Conservation (phyloP, 1,140 invertebrate species). For the Cylas formicarius region DNA sequence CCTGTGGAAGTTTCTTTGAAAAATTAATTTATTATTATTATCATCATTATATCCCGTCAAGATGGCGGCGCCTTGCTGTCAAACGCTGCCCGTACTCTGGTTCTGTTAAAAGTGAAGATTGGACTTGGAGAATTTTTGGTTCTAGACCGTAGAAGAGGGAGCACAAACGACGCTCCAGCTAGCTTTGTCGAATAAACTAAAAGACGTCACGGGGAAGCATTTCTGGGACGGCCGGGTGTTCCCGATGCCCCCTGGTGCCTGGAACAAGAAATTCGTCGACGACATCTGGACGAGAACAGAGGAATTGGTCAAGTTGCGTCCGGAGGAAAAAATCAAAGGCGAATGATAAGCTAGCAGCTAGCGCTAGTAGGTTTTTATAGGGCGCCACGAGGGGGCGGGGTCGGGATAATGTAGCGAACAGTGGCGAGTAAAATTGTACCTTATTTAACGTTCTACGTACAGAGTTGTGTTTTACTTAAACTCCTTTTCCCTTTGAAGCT, state of each 20-base stretch:
- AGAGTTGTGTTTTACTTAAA: too few species aligned
- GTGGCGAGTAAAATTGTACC: too few species aligned
- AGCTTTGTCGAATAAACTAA: slow-evolving; percentile 52
- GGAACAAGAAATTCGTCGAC: slow-evolving; percentile 31
- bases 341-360: slow-evolving; percentile 10
- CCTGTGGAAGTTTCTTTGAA: too few species aligned
- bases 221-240: slow-evolving; percentile 52
- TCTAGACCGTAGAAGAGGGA: slow-evolving; percentile 52
- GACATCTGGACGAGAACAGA: slow-evolving; percentile 34
- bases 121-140: slow-evolving; percentile 19
- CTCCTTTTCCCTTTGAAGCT: too few species aligned
- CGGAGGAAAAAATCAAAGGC: slow-evolving; percentile 25
- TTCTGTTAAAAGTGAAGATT: slow-evolving; percentile 1
- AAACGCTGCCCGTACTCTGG: too few species aligned
- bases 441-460: too few species aligned
- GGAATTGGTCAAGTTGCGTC: slow-evolving; percentile 26
- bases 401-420: too few species aligned
- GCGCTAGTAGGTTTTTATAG: too few species aligned
- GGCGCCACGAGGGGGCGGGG: not conserved
- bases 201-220: slow-evolving; percentile 56
- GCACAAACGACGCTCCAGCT: slow-evolving; percentile 59
- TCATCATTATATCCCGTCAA: too few species aligned
- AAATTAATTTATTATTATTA: too few species aligned
- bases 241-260: slow-evolving; percentile 27
- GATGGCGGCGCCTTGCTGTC: too few species aligned